Conservation (phyloP, 2,797 vertebrate species). For the Lateolabrax maculatus region DNA sequence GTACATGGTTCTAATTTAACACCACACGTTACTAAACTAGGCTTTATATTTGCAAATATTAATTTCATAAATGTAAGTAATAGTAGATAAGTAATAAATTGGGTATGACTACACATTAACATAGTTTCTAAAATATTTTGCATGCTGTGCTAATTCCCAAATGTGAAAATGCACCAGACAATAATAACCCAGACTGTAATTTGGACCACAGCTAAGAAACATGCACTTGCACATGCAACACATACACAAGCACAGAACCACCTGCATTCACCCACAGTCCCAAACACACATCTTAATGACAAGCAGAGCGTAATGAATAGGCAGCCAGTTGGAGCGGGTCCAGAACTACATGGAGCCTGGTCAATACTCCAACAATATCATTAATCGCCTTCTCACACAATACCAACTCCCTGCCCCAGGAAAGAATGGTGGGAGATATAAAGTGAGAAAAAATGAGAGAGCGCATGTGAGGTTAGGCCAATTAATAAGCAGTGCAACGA, state of each 20-base stretch:
- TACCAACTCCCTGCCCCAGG: conserved; percentile 13
- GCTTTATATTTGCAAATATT: not conserved
- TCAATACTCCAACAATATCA: conserved; percentile 38
- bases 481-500: not conserved
- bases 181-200: not conserved
- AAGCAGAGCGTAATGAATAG: conserved; percentile 10
- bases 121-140: not conserved
- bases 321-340: not conserved
- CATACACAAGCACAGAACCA: not conserved
- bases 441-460: not conserved
- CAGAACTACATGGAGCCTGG: conserved; percentile 22
- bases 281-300: not conserved
- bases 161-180: not conserved
- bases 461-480: not conserved
- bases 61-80: not conserved
- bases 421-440: not conserved
- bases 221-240: not conserved
- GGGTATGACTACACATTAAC: not conserved
- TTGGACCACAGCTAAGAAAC: not conserved
- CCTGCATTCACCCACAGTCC: not conserved
- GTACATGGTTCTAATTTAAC: not conserved
- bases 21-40: not conserved
- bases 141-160: not conserved
- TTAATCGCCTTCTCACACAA: conserved; percentile 31
- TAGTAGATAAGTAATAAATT: not conserved